phyloP scores from a whole-genome alignment of 2,888 invertebrate species.

The Eutolmus rufibarbis region DNA sequence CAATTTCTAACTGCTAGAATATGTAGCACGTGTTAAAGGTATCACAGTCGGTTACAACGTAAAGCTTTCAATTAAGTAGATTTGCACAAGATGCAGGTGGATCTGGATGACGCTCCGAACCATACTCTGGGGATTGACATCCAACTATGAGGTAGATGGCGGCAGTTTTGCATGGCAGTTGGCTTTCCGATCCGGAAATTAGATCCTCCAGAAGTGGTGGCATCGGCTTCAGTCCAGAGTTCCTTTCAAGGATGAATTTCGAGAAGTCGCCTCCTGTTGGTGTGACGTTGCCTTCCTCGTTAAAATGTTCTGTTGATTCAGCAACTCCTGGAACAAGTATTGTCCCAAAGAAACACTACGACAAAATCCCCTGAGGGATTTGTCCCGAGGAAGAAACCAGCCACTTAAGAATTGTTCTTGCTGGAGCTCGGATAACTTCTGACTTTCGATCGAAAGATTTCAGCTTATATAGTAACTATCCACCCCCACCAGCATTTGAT shows the following conservation, averaged over 20 bases:
- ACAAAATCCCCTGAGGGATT: background rate
- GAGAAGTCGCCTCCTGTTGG: background rate
- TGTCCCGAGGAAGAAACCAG: background rate
- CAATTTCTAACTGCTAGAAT: background rate
- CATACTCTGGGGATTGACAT: background rate
- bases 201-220: background rate
- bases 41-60: slow-evolving; percentile 47
- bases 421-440: background rate
- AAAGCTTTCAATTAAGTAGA: slow-evolving; percentile 42
- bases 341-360: background rate
- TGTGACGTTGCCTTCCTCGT: background rate
- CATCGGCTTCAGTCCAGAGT: background rate
- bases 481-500: background rate
- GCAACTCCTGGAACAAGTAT: background rate
- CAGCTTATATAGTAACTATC: background rate
- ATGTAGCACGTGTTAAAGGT: slow-evolving; percentile 7
- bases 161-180: background rate
- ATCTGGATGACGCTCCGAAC: background rate
- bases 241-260: background rate
- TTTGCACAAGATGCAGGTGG: background rate
- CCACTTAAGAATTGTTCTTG: background rate
- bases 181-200: background rate
- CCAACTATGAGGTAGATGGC: background rate
- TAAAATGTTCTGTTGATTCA: background rate
- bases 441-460: background rate